Evolutionary conservation across 2,113 vertebrate genomes (phyloP), one percentile per base, ranked within the genome.

Genomic region (Malurus cyaneus): DNA sequence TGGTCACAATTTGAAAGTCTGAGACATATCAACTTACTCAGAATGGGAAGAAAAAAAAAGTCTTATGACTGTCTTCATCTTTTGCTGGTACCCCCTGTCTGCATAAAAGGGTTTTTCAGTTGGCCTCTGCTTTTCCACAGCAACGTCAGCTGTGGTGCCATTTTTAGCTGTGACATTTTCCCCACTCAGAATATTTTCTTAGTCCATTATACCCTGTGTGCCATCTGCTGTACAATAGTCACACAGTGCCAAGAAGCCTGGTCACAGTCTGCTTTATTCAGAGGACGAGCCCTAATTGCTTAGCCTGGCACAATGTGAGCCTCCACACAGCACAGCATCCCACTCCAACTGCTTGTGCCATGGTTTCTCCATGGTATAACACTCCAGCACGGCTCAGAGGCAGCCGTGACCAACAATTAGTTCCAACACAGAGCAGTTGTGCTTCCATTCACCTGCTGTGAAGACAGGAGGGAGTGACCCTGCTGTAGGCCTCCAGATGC

Each of bases 121-220:
- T 83, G 83, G 83, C 89, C 80, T 86, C 86, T 86, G 64, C 65
- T 61, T 70, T 84, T 67, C 34, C 84, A 84, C 69, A 78, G 64
- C 64, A 70, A 60, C 0, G 3, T 84, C 84, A 85, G 84, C 87
- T 81, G 65, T 39, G 47, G 80, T 83, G 64, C 76, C 93, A 81
- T 85, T 96, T 93, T 93, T 77, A 94, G 76, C 65, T 41, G 78
- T 82, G 90, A 79, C 84, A 76, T 96, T 92, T 94, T 76, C 74
- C 84, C 79, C 85, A 91, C 92, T 89, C 70, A 69, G 89, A 95
- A 49, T 64, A 72, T 89, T 88, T 93, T 76, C 81, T 87, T 46
- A 65, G 79, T 60, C 85, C 47, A 44, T 96, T 92, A 52, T 67
- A n/a, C n/a, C 76, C 69, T 3, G 0, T 12, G 72, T 47, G 47